Evolutionary conservation across 2,888 invertebrate species (phyloP), one percentile per base, ranked within the genome.

Genomic region (Pinctada fucata): DNA sequence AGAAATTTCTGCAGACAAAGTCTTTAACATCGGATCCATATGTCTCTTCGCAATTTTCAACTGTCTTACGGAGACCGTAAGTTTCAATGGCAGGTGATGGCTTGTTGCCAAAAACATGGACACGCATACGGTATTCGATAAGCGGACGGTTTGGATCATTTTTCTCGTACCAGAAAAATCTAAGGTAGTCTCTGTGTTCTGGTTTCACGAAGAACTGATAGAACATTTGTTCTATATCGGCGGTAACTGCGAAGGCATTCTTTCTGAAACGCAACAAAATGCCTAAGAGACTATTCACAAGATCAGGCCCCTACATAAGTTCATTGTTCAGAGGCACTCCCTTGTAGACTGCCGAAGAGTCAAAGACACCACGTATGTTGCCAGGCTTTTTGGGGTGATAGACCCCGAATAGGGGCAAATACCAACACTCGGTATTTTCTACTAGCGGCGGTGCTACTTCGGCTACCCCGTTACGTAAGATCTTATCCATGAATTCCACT

Each of bases 221-320:
- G 51, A 82, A 80, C 80, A 82, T 82, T 51, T 72, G 79, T 64
- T 77, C 48, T 5, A 77, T 77, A 48, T 77, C 77, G 8, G 77
- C 72, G 3, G 52, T 52, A 16, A 72, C 47, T 5, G 72, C 72
- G 8, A 77, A 45, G 2, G n/a, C 13, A 4, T 77, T 70, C n/a
- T 10, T 50, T 8, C 76, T 52, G 58, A 76, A 76, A 49, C 76
- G 58, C 70, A 76, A n/a, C 1, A 76, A 65, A n/a, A 76, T 63
- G 1, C 76, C 76, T 2, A 70, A 64, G 71, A 68, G 65, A 50
- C 52, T 76, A 45, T 76, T 76, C 10, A 71, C 64, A 8, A 76
- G 16, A 50, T 76, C 70, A 10, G 76, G 70, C 3, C 76, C 76
- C 6, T 8, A 48, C 8, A 76, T 31, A 48, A 81, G 58, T 13